These are phyloP conservation scores for Austrofundulus limnaeus DNA, from an alignment of 2,113 vertebrate genomes.

Conservation along the genomic window DNA sequence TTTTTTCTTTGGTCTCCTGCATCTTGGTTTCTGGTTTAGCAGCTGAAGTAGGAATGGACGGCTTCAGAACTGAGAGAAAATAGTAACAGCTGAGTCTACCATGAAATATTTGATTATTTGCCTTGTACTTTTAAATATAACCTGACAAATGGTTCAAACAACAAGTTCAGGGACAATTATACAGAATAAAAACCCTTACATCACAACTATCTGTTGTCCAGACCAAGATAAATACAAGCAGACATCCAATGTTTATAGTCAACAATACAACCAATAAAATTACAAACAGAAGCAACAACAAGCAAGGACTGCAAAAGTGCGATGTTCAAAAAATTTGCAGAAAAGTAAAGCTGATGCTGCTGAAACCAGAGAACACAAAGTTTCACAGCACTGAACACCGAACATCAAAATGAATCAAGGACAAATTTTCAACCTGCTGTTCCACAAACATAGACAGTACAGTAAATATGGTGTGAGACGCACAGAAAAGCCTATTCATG, in stretches of 20 bases:
- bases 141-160: background rate
- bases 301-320: background rate
- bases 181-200: background rate
- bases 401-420: no score
- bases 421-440: no score
- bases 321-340: background rate
- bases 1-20: conserved; percentile 36
- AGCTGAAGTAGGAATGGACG: conserved; percentile 11
- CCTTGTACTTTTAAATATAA: background rate
- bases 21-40: conserved; percentile 39
- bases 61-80: conserved; percentile 44
- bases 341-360: background rate
- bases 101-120: background rate
- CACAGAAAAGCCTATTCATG: no score
- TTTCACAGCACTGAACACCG: no score
- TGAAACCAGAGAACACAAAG: no score
- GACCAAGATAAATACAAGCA: background rate
- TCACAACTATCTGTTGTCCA: background rate
- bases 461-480: no score
- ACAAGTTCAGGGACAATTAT: background rate
- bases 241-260: no score
- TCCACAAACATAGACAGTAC: no score
- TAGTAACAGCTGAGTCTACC: conserved; percentile 14
- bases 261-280: no score
- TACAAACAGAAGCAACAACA: background rate